phyloP scores from a whole-genome alignment of 2,888 invertebrate genomes.

The Ormyrus pomaceus region DNA sequence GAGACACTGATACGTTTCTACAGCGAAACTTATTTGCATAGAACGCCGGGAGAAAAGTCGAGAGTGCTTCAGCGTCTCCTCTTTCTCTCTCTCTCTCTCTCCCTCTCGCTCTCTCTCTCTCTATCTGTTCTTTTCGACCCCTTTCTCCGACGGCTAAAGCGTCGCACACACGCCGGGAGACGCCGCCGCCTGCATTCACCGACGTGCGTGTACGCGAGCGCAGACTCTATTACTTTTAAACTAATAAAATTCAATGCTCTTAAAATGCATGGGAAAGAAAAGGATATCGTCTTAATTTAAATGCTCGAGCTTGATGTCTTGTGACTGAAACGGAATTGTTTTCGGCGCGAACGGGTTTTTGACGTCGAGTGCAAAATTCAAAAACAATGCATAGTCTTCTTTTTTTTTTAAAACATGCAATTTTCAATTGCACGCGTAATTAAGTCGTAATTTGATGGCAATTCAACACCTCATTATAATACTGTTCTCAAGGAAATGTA shows the following conservation, averaged over 20 bases:
- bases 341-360: no score
- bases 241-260: constrained; percentile 13
- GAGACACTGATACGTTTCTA: constrained; percentile 27
- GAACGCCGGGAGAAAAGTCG: constrained; percentile 20
- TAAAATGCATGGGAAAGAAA: background rate
- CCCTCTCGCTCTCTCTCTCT: no score
- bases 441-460: no score
- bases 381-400: no score
- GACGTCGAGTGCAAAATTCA: no score
- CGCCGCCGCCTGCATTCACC: background rate
- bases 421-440: no score
- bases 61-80: constrained; percentile 32
- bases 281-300: no score
- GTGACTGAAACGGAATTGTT: no score
- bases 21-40: constrained; percentile 44
- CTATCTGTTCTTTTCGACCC: constrained; percentile 1
- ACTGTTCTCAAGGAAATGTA: no score
- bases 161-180: background rate
- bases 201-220: background rate
- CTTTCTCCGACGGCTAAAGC: background rate
- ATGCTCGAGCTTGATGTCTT: no score
- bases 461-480: no score
- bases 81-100: background rate
- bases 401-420: no score
- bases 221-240: background rate